Evolutionary conservation across 1,140 invertebrate genomes (phyloP).

Genomic region (Forficula auricularia): DNA sequence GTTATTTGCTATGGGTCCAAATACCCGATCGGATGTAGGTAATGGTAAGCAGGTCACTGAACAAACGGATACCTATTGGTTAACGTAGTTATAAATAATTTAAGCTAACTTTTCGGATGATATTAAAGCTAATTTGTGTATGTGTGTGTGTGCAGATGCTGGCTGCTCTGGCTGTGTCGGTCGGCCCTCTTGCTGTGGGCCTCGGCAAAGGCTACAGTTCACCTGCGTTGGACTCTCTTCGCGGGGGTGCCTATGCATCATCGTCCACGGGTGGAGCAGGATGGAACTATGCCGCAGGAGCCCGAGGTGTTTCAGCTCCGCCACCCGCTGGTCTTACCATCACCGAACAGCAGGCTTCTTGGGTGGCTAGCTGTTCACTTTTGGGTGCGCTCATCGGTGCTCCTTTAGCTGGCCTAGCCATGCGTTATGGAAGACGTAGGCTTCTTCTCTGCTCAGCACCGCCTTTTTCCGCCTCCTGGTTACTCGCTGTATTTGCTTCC

Average conservation of each 20-base stretch:
- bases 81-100: too few species aligned
- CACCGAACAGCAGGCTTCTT: slow-evolving; percentile 42
- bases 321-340: slow-evolving; percentile 20
- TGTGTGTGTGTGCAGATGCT: slow-evolving; percentile 37
- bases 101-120: too few species aligned
- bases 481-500: slow-evolving; percentile 52
- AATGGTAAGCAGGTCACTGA: too few species aligned
- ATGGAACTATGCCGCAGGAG: slow-evolving; percentile 20
- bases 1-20: too few species aligned
- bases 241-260: slow-evolving; percentile 18
- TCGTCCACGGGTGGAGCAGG: slow-evolving; percentile 21
- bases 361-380: slow-evolving; percentile 62
- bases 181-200: slow-evolving; percentile 62
- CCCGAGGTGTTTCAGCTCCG: slow-evolving; percentile 21
- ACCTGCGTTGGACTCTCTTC: slow-evolving; percentile 62
- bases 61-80: too few species aligned
- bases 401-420: slow-evolving; percentile 52
- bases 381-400: slow-evolving; percentile 57
- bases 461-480: slow-evolving; percentile 56
- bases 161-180: slow-evolving; percentile 57
- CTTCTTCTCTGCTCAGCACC: slow-evolving; percentile 48
- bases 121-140: too few species aligned
- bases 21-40: too few species aligned
- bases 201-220: slow-evolving; percentile 70
- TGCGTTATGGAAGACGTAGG: slow-evolving; percentile 49